phyloP scores from a whole-genome alignment of 2,797 vertebrate species.

The Pseudochaenichthys georgianus region DNA sequence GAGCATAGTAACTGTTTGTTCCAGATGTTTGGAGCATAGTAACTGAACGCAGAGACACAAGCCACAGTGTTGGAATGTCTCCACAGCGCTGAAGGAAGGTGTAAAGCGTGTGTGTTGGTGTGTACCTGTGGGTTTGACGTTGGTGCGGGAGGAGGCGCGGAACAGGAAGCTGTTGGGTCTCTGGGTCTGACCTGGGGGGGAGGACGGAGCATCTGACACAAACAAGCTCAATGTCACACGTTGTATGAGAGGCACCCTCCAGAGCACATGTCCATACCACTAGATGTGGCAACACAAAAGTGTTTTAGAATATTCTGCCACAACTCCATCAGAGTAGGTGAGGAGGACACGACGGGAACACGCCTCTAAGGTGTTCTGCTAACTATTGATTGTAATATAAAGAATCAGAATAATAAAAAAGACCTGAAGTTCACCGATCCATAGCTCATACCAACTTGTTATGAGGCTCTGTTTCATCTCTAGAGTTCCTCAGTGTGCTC shows the following conservation, averaged over 20 bases:
- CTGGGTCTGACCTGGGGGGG: conserved; percentile 78
- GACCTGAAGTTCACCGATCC: too few species aligned
- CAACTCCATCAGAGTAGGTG: not conserved
- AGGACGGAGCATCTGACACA: conserved; percentile 69
- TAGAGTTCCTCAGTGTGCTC: too few species aligned
- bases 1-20: too few species aligned
- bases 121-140: conserved; percentile 78
- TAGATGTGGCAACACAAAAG: not conserved
- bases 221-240: conserved; percentile 3
- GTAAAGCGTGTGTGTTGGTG: not conserved
- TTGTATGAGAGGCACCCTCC: not conserved
- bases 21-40: too few species aligned
- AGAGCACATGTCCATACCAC: rapidly evolving
- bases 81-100: not conserved
- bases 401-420: not conserved
- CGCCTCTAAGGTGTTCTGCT: not conserved
- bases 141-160: conserved; percentile 86
- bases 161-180: conserved; percentile 93
- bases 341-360: not conserved
- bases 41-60: not conserved
- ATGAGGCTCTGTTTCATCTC: too few species aligned
- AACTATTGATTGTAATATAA: not conserved
- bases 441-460: too few species aligned
- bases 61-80: rapidly evolving
- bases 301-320: too few species aligned